A percentile compares a stretch with the other conserved stretches of the same genome.
These are phyloP conservation scores for Limanda limanda DNA, from an alignment of 2,113 vertebrate genomes.

Conservation along the genomic window DNA sequence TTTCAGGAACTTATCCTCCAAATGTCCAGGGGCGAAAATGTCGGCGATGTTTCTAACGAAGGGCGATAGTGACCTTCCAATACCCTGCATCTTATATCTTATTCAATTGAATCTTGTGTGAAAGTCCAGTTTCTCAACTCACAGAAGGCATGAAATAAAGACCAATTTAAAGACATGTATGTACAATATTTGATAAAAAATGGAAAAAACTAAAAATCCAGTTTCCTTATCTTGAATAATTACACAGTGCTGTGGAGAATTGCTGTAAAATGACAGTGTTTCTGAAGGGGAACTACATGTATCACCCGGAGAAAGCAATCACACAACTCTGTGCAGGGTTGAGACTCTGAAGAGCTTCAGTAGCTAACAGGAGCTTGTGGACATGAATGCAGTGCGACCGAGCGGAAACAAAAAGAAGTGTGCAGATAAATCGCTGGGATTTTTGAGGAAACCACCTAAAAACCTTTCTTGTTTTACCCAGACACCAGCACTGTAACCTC, in stretches of 20 bases:
- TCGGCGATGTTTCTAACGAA: too few relatives aligned
- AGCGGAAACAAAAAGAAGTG: slow-evolving; percentile 64
- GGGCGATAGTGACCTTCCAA: too few relatives aligned
- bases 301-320: slow-evolving; percentile 48
- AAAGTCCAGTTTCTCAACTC: too few relatives aligned
- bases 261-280: not conserved
- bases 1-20: too few relatives aligned
- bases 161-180: not conserved
- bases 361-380: slow-evolving; percentile 46
- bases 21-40: too few relatives aligned
- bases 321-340: slow-evolving; percentile 20
- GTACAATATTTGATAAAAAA: too few relatives aligned
- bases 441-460: slow-evolving; percentile 56
- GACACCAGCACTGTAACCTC: not conserved
- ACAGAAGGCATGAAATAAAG: too few relatives aligned
- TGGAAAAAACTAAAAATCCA: not conserved
- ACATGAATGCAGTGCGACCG: slow-evolving; percentile 56
- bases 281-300: not conserved
- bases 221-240: slow-evolving; percentile 9
- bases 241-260: not conserved
- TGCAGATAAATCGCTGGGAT: slow-evolving; percentile 60
- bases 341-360: slow-evolving; percentile 47
- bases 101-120: too few relatives aligned
- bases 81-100: too few relatives aligned
- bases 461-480: too few relatives aligned